Base-by-base conservation (phyloP, 1,140 invertebrate species). In the Plectus sambesii region DNA sequence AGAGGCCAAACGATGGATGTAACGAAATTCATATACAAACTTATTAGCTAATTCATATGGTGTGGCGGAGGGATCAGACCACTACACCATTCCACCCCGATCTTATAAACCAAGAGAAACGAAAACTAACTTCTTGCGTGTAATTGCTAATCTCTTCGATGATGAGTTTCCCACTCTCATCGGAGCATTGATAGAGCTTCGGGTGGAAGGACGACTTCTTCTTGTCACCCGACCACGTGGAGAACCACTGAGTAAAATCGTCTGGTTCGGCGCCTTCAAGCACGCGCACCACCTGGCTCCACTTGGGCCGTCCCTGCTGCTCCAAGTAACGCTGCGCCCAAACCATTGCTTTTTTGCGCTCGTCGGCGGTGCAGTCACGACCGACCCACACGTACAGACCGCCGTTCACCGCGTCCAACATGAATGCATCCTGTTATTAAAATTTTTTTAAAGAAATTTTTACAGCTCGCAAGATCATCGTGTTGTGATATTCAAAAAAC, bases 331-430 rank as follows among this genome's bases (percentile, higher is more conserved):
- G 38, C 47, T 66, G 76, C 2, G 83, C 85, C 59, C 79, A 81
- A 36, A 77, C 73, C 79, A 87, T 81, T 0, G 83, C 79, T 63
- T 83, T 78, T 9, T 77, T 67, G 60, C 84, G 84, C 72, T 88
- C 85, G 62, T 81, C 77, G 42, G 76, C 73, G 2, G 80, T 82
- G 26, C 82, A 79, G 27, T 79, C 76, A 60, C 80, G 82, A 20
- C 86, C 85, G 43, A 87, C 78, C 85, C 85, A 89, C 1, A 85
- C 83, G 68, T 80, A 89, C 35, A 89, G 77, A 25, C 82, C 82
- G 39, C 82, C 81, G 43, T 78, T 78, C 3, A 80, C 82, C 4
- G 83, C 82, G 68, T 88, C 85, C 63, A 89, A 69, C 49, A 88
- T 82, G 58, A 85, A 88, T 50, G 81, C 82, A 63, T 88, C 84